Conservation (phyloP, 2,888 invertebrate genomes). For the Rhamphomyia laevipes region DNA sequence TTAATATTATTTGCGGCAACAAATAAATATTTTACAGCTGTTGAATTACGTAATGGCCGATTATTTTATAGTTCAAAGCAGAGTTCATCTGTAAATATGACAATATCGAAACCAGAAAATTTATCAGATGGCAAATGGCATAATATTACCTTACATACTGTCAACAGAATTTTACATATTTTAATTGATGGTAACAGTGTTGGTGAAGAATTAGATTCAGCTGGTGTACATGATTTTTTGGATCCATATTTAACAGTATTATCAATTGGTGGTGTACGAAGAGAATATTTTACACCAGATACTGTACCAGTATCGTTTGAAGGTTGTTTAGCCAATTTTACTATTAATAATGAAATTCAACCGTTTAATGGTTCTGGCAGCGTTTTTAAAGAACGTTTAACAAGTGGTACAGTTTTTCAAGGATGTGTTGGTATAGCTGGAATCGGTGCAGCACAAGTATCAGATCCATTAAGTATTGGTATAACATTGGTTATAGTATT, state of each 20-base stretch:
- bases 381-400: slow-evolving; percentile 57
- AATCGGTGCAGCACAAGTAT: slow-evolving; percentile 62
- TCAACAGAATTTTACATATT: slow-evolving; percentile 57
- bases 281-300: slow-evolving; percentile 45
- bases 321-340: slow-evolving; percentile 83
- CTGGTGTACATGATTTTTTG: slow-evolving; percentile 80
- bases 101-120: slow-evolving; percentile 46
- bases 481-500: slow-evolving; percentile 89
- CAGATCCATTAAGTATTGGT: slow-evolving; percentile 83
- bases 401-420: slow-evolving; percentile 57
- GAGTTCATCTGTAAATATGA: slow-evolving; percentile 72
- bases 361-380: slow-evolving; percentile 81
- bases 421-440: slow-evolving; percentile 70
- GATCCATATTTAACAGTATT: slow-evolving; percentile 78
- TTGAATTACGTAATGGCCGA: slow-evolving; percentile 66
- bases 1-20: slow-evolving; percentile 77
- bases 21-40: slow-evolving; percentile 73
- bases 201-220: slow-evolving; percentile 77
- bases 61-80: slow-evolving; percentile 70
- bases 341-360: slow-evolving; percentile 78
- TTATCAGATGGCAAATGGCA: slow-evolving; percentile 83
- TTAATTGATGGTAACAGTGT: slow-evolving; percentile 57
- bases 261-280: slow-evolving; percentile 64
- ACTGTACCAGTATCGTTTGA: slow-evolving; percentile 55
- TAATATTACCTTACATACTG: slow-evolving; percentile 64